Evolutionary conservation across 2,888 invertebrate genomes (phyloP).

Genomic region (Stenchaetothrips biformis): DNA sequence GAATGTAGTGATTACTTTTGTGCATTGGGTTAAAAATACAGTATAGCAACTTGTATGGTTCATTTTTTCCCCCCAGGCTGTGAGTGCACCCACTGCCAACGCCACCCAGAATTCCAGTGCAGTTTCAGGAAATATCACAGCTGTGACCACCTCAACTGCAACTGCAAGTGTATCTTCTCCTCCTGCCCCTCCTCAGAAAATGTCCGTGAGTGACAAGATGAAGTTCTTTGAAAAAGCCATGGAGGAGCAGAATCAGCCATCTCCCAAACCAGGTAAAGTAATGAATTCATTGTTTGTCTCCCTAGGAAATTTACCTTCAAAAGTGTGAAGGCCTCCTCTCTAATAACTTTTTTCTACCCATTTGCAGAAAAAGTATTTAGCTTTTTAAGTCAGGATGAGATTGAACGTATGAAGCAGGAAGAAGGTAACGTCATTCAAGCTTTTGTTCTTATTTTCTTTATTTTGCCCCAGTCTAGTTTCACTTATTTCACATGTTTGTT

Average conservation of each 20-base stretch:
- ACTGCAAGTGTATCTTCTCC: conserved; percentile 27
- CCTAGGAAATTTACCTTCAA: conserved; percentile 26
- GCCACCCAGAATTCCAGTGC: neutral
- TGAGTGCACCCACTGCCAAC: neutral
- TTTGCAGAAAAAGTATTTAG: conserved; percentile 83
- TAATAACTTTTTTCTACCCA: conserved; percentile 32
- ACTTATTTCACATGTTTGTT: conserved; percentile 22
- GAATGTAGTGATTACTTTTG: no score
- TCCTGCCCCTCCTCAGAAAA: conserved; percentile 64
- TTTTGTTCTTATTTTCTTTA: neutral
- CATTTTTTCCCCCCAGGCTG: neutral
- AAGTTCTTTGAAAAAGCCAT: conserved; percentile 94
- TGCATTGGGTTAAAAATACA: no score
- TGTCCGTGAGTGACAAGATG: conserved; percentile 88
- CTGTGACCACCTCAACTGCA: neutral
- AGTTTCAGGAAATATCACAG: neutral
- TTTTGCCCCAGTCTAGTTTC: neutral
- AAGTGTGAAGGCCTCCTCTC: conserved; percentile 29
- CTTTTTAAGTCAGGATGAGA: conserved; percentile 88
- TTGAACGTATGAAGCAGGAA: conserved; percentile 89
- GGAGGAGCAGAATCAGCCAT: conserved; percentile 83
- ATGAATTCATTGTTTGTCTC: neutral
- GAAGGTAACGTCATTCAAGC: conserved; percentile 53
- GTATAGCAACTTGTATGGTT: no score
- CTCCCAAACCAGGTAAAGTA: conserved; percentile 70